Conservation (phyloP, 2,888 invertebrate genomes). For the Zele albiditarsus region DNA sequence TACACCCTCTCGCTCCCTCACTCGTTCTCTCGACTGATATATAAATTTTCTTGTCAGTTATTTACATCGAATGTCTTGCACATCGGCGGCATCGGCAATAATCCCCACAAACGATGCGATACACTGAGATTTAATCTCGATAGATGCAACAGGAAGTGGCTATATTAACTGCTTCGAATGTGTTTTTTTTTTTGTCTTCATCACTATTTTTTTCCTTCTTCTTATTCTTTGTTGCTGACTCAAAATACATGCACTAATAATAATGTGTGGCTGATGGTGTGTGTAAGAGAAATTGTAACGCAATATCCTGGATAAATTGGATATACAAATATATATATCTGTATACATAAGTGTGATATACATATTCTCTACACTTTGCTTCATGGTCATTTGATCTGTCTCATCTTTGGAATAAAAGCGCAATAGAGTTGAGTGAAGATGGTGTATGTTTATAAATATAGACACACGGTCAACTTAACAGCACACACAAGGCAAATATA, state of each 20-base stretch:
- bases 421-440: background rate
- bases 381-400: background rate
- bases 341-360: background rate
- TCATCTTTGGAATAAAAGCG: background rate
- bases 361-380: background rate
- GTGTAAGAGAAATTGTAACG: background rate
- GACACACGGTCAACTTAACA: background rate
- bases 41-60: constrained; percentile 22
- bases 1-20: background rate
- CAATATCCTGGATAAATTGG: background rate
- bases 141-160: constrained; percentile 24
- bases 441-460: background rate
- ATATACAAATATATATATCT: background rate
- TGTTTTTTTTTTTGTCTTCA: background rate
- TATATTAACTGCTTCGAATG: background rate
- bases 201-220: background rate
- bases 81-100: constrained; percentile 4
- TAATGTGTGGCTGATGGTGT: background rate
- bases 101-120: background rate
- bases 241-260: background rate
- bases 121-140: constrained; percentile 25
- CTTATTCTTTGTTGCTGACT: background rate
- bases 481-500: background rate
- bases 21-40: constrained; percentile 15
- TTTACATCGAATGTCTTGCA: constrained; percentile 20